Evolutionary conservation across 2,888 invertebrate species (phyloP).

Genomic region (Polylopha cassiicola): DNA sequence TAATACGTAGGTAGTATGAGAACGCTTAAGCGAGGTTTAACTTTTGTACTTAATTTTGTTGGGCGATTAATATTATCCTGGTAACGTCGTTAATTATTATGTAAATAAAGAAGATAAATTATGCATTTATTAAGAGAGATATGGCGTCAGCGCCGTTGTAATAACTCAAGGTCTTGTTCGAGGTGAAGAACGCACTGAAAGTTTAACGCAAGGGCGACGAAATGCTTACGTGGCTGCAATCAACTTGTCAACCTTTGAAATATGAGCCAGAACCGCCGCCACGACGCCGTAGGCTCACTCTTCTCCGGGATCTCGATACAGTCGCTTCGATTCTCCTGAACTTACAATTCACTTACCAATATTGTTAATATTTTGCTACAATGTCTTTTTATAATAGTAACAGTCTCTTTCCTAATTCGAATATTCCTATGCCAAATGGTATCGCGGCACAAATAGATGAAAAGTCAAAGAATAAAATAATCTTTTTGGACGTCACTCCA

Average conservation of each 20-base stretch:
- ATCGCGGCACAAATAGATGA: conserved; percentile 45
- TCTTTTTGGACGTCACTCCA: conserved; percentile 66
- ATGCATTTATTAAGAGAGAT: conserved; percentile 7
- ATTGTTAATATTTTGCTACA: conserved; percentile 22
- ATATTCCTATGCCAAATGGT: conserved; percentile 51
- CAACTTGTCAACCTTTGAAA: conserved; percentile 64
- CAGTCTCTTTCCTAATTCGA: conserved; percentile 41
- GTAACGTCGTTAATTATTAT: background rate
- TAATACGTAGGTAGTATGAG: too few relatives aligned
- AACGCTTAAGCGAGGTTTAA: too few relatives aligned
- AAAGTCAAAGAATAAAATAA: conserved; percentile 48
- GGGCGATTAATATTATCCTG: background rate
- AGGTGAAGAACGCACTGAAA: conserved; percentile 60
- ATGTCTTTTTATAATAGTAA: conserved; percentile 56
- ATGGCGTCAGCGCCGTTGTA: conserved; percentile 7
- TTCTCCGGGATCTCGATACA: conserved; percentile 32
- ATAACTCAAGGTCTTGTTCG: conserved; percentile 41
- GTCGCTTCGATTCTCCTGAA: conserved; percentile 30
- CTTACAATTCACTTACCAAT: conserved; percentile 26
- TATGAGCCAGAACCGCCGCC: conserved; percentile 43
- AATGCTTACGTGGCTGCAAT: conserved; percentile 53
- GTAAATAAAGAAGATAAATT: conserved; percentile 3
- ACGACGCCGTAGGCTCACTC: conserved; percentile 38
- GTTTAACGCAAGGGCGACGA: conserved; percentile 51
- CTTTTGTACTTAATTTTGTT: too few relatives aligned